Evolutionary conservation across 2,888 invertebrate genomes (phyloP), one percentile per base, ranked within the genome.

Genomic region (Amblyjoppa proteus): DNA sequence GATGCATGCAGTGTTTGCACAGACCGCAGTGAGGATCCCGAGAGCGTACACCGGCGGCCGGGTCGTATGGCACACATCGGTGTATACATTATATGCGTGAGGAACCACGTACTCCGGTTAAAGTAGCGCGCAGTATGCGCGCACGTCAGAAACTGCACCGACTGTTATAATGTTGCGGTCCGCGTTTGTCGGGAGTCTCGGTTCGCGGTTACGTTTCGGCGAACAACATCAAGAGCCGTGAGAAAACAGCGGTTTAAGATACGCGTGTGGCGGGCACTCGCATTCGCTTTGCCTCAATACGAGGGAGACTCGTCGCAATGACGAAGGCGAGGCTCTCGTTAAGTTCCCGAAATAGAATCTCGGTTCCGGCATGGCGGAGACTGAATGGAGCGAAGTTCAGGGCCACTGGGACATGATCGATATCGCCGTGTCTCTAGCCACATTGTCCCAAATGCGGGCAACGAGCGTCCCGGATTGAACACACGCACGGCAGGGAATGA

Each of bases 1-100:
- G 81, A 84, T 58, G 64, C 64, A 71, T 77, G 51, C 75, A 78
- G 58, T 66, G 79, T 83, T 80, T 69, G 53, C 71, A 64, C 28
- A 64, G 76, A 77, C 68, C 73, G 73, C 80, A 84, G 66, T 76
- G 80, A 76, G 75, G 76, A 80, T 80, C 76, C 53, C 71, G 58
- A 71, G 77, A 71, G 77, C 73, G 80, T 77, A 66, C 76, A 71
- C 31, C 66, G 6, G 4, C 66, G 6, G 4, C 76, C 61, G 38
- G 66, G 6, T 28, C 20, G 41, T 61, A 51, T 16, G 49, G 51
- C 25, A 58, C 51, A 66, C 31, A n/a, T 16, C 28, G 58, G 25
- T 49, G 58, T 71, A 58, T 71, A 71, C 53, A 75, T 70, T 70
- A 69, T 70, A 69, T 58, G 58, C 73, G 49, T 28, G 38, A 49